phyloP scores from a whole-genome alignment of 2,113 vertebrate genomes.

The Mionectes macconnelli region DNA sequence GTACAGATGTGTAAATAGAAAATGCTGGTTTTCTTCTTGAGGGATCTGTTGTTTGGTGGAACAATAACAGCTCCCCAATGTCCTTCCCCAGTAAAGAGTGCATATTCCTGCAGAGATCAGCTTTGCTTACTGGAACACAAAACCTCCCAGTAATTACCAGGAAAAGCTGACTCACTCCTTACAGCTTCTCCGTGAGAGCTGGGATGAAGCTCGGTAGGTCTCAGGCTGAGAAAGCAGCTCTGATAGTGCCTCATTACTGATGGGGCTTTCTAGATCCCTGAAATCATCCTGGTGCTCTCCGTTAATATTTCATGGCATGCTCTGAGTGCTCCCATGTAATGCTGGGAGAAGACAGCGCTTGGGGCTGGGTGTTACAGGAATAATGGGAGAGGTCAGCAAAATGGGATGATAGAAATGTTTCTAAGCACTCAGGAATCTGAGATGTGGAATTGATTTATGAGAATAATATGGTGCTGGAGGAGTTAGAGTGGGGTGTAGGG shows the following conservation, averaged over 20 bases:
- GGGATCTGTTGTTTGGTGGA: neutral
- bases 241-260: neutral
- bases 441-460: neutral
- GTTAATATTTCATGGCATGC: neutral
- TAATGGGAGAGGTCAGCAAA: neutral
- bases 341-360: neutral
- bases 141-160: neutral
- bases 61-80: neutral
- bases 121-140: slow-evolving; percentile 3
- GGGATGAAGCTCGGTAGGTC: neutral
- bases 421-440: neutral
- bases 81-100: neutral
- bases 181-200: neutral
- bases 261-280: neutral
- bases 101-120: neutral
- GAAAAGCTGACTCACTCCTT: slow-evolving; percentile 44
- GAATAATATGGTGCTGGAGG: neutral
- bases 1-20: neutral
- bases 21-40: neutral
- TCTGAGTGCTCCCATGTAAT: accelerated
- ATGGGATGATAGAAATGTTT: neutral
- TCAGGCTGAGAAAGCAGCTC: neutral
- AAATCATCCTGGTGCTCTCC: neutral
- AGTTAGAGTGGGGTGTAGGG: neutral
- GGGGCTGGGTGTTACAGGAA: neutral